Conservation (phyloP, 2,797 vertebrate genomes). For the Oryzias dopingdopingensis region DNA sequence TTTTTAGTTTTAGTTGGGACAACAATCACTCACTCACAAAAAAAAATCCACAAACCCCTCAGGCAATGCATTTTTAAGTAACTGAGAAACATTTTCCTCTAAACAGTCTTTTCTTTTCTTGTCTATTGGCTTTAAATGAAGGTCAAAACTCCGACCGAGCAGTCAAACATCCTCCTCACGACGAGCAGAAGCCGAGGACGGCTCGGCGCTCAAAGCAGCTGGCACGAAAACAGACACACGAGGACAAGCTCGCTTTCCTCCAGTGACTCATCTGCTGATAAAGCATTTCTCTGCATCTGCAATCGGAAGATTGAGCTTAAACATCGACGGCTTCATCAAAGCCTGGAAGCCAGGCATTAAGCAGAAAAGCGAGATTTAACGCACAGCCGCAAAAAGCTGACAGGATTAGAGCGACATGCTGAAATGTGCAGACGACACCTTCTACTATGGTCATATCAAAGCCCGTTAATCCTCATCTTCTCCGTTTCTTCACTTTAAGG, state of each 20-base stretch:
- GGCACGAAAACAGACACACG: conserved; percentile 5
- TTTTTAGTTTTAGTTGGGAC: background rate
- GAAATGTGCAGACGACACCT: conserved; percentile 17
- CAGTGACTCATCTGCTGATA: conserved; percentile 23
- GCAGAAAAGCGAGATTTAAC: conserved; percentile 8
- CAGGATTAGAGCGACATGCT: background rate
- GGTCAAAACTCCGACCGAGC: too few relatives aligned
- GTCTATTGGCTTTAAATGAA: too few relatives aligned
- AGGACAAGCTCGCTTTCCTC: conserved; percentile 3
- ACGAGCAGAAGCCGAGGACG: too few relatives aligned
- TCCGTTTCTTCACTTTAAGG: conserved; percentile 6
- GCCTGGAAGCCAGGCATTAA: conserved; percentile 5
- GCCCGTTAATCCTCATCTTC: conserved; percentile 19
- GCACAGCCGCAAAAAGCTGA: background rate
- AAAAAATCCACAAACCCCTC: too few relatives aligned
- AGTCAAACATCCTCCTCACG: too few relatives aligned
- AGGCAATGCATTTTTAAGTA: too few relatives aligned
- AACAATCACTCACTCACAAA: too few relatives aligned
- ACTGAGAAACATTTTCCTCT: too few relatives aligned
- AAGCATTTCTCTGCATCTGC: conserved; percentile 13
- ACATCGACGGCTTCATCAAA: conserved; percentile 19
- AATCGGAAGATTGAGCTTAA: conserved; percentile 6
- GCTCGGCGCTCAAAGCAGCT: background rate
- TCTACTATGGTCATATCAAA: conserved; percentile 31
- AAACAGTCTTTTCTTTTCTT: too few relatives aligned